Percentiles rank a stretch among this genome's conserved stretches.
Evolutionary conservation across 2,888 invertebrate genomes (phyloP).

Genomic region (Nomada hirtipes): DNA sequence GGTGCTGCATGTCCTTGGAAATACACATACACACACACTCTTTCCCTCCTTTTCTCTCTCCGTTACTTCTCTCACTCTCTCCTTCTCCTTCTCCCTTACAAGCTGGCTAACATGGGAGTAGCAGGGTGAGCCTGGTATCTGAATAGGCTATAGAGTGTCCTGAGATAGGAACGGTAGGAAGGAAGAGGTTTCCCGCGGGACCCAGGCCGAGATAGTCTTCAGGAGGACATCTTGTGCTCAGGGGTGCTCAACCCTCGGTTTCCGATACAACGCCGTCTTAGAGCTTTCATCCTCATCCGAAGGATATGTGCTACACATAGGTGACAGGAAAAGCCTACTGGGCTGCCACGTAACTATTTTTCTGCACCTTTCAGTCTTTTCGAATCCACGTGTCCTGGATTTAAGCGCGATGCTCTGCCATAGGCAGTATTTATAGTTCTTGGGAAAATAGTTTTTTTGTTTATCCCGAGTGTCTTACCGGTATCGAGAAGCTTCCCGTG

Average conservation of each 20-base stretch:
- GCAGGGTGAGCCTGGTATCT: constrained; percentile 82
- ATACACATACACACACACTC: constrained; percentile 44
- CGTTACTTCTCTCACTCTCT: constrained; percentile 25
- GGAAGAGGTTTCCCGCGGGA: constrained; percentile 82
- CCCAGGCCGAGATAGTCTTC: constrained; percentile 83
- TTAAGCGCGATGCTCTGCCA: constrained; percentile 51
- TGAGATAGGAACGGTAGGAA: constrained; percentile 82
- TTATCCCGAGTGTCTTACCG: no score
- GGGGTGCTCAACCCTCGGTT: constrained; percentile 78
- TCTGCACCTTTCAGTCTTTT: constrained; percentile 43
- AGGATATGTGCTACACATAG: constrained; percentile 60
- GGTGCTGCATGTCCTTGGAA: constrained; percentile 74
- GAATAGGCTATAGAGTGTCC: constrained; percentile 84
- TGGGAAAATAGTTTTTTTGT: constrained; percentile 18
- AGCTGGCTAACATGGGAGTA: constrained; percentile 73
- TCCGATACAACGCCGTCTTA: constrained; percentile 62
- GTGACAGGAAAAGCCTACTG: constrained; percentile 69
- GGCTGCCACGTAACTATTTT: constrained; percentile 69
- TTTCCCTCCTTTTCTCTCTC: constrained; percentile 36
- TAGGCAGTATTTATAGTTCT: constrained; percentile 47
- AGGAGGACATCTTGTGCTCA: constrained; percentile 82
- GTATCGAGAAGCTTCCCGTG: not conserved
- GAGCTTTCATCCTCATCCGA: constrained; percentile 63
- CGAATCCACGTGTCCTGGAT: constrained; percentile 57
- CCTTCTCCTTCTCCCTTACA: constrained; percentile 61